These are phyloP conservation scores for Leptoteleia sp. DNA, from an alignment of 1,140 invertebrate genomes.

Conservation along the genomic window DNA sequence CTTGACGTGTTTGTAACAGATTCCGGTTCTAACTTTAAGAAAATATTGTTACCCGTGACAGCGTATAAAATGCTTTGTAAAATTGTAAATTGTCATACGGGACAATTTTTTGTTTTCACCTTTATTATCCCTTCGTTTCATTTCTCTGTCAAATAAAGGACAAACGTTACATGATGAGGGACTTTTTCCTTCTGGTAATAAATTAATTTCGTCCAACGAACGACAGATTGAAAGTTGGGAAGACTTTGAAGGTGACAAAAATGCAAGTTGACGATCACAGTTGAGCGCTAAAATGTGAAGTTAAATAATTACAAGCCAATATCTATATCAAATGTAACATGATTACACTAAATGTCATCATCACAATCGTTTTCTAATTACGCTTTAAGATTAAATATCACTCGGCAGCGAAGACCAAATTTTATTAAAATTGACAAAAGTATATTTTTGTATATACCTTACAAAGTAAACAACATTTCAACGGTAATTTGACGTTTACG, in stretches of 20 bases:
- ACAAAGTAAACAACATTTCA: too few relatives aligned
- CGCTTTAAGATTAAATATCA: too few relatives aligned
- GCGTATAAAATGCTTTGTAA: constrained; percentile 39
- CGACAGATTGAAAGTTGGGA: constrained; percentile 34
- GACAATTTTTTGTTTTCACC: neutral
- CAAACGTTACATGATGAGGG: neutral
- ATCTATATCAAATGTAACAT: constrained; percentile 13
- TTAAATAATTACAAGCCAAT: constrained; percentile 50
- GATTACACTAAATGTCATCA: constrained; percentile 6
- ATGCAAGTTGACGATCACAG: constrained; percentile 60
- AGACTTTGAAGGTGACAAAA: constrained; percentile 54
- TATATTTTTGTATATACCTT: too few relatives aligned
- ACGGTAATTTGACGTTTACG: too few relatives aligned
- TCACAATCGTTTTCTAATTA: constrained; percentile 21
- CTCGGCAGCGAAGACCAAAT: too few relatives aligned
- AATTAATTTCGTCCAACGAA: neutral
- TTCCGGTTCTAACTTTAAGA: constrained; percentile 19
- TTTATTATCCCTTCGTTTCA: neutral
- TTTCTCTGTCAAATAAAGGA: neutral
- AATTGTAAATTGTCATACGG: constrained; percentile 7
- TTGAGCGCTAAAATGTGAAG: constrained; percentile 49
- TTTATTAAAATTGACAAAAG: too few relatives aligned
- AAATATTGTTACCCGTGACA: constrained; percentile 23
- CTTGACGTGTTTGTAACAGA: constrained; percentile 21
- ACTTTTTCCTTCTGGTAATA: neutral